Conservation (phyloP, 2,113 vertebrate species). For the Asarcornis scutulata region DNA sequence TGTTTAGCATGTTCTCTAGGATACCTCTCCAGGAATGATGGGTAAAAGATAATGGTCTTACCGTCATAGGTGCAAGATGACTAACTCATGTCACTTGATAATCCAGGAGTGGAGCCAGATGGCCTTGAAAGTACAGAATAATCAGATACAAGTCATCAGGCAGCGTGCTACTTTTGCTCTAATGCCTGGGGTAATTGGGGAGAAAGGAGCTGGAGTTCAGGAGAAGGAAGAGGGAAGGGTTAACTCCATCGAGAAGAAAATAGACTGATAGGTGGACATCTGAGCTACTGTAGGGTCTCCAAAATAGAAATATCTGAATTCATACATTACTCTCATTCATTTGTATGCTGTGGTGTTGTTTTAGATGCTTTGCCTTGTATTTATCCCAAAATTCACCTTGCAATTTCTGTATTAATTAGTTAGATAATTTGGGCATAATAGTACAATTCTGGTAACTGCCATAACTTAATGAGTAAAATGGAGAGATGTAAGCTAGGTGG, state of each 20-base stretch:
- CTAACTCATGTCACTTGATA: neutral
- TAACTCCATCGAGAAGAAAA: neutral
- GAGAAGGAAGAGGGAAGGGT: neutral
- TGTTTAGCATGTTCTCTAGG: neutral
- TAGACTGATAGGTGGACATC: neutral
- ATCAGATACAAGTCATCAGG: conserved; percentile 30
- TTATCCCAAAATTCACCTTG: neutral
- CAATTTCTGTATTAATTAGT: neutral
- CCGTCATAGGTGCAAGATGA: conserved; percentile 5
- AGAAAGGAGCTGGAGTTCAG: neutral
- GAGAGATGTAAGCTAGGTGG: neutral
- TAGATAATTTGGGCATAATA: neutral
- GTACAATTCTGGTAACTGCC: neutral
- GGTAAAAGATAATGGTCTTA: conserved; percentile 9
- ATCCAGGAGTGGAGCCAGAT: conserved; percentile 22
- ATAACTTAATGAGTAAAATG: neutral
- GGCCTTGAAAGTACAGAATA: conserved; percentile 9
- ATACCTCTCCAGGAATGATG: neutral
- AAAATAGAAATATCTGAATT: neutral
- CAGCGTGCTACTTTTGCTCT: neutral
- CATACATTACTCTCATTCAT: neutral
- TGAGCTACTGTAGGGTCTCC: neutral
- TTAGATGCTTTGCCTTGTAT: neutral
- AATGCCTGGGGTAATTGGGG: neutral
- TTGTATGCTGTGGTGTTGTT: neutral